phyloP scores from a whole-genome alignment of 2,113 vertebrate species.

The Zosterops lateralis region DNA sequence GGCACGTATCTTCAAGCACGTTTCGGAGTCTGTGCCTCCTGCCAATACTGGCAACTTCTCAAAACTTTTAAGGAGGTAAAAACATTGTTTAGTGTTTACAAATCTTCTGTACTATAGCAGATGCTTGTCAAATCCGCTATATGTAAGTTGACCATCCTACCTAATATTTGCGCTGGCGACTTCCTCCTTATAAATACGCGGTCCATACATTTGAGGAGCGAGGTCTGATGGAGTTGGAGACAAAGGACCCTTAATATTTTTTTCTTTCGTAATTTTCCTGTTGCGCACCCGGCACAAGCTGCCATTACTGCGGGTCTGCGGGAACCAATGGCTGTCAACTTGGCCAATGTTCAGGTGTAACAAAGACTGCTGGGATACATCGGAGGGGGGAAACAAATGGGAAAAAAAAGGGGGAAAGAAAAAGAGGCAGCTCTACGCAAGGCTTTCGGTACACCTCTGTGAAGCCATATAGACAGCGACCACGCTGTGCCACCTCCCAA shows the following conservation, averaged over 20 bases:
- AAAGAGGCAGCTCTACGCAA: constrained; percentile 10
- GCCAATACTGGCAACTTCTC: constrained; percentile 82
- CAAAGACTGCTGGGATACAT: constrained; percentile 72
- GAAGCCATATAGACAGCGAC: background rate
- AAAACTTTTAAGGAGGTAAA: constrained; percentile 82
- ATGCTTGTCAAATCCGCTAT: constrained; percentile 73
- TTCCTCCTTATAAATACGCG: constrained; percentile 40
- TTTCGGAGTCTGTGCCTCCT: constrained; percentile 77
- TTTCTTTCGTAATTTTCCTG: constrained; percentile 56
- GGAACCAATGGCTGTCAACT: constrained; percentile 69
- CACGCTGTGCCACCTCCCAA: background rate
- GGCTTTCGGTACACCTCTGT: background rate
- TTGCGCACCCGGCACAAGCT: constrained; percentile 57
- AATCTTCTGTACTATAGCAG: constrained; percentile 76
- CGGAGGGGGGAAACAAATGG: constrained; percentile 10
- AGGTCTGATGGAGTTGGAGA: constrained; percentile 53
- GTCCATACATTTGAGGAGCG: constrained; percentile 39
- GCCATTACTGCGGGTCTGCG: constrained; percentile 62
- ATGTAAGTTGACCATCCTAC: constrained; percentile 69
- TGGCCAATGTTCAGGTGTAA: constrained; percentile 68
- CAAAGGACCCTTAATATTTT: constrained; percentile 66
- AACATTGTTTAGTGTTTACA: constrained; percentile 81
- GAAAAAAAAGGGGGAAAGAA: constrained; percentile 17
- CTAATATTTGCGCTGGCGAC: constrained; percentile 59
- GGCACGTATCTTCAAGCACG: constrained; percentile 71